Evolutionary conservation across 2,888 invertebrate genomes (phyloP), one percentile per base, ranked within the genome.

Genomic region (Spisula subtruncata): DNA sequence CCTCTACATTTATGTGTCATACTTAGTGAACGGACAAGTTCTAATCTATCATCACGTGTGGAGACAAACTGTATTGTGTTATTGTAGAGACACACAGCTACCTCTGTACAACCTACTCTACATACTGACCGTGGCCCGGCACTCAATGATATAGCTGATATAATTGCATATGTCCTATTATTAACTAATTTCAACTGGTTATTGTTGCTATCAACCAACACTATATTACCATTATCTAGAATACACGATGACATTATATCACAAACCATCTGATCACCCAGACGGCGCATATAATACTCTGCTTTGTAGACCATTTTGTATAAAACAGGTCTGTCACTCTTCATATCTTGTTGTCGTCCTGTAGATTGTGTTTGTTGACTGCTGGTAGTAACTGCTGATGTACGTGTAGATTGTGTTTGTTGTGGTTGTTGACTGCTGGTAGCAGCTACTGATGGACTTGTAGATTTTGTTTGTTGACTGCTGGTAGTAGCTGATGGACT

Each of bases 161-260:
- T 60, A 0, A 83, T n/a, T n/a, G 20, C 41, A 60, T 83, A 60
- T 60, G 83, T 83, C 41, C n/a, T 41, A 60, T 41, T 20, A 54
- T 83, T 46, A 60, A 83, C 41, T 18, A 60, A 35, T 12, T 60
- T 83, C 1, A 83, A 16, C n/a, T 83, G 60, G 51, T 35, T 35
- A 60, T 83, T 83, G 0, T 0, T 10, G 12, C n/a, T 20, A 54
- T 83, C 83, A 54, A 41, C 60, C 83, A 83, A 60, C 18, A 83
- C n/a, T 1, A 83, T 83, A 66, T 83, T 35, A 20, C 83, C 83
- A 35, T 29, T n/a, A 35, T 83, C 83, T 35, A 83, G n/a, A 35
- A 83, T 60, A 35, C 83, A 83, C 5, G 41, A 32, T n/a, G 83
- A 83, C 60, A 35, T 35, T 18, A 83, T 66, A 83, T 60, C n/a